Base-by-base conservation (phyloP, 2,113 vertebrate genomes). In the Excalfactoria chinensis region DNA sequence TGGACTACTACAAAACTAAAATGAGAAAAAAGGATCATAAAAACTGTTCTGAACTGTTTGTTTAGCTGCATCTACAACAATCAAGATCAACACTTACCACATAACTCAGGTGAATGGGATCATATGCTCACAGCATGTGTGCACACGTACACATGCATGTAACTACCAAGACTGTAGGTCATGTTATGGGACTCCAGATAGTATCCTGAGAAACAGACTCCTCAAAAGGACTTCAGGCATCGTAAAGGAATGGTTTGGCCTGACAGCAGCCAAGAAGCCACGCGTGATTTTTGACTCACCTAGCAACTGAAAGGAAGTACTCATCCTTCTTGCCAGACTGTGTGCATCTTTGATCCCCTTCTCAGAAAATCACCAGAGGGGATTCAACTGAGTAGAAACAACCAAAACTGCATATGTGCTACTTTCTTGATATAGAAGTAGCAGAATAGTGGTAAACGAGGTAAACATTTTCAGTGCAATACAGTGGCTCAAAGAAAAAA, bases 71-170 rank as follows among this genome's bases (percentile, higher is more conserved):
- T 56, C 32, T 43, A 63, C 22, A 77, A 25, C 17, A 7, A 11
- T 28, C 13, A 22, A 74, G 69, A 92, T 13, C 13, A 63, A 55
- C 32, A 51, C 9, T 26, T 53, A 49, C 30, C 19, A 71, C 41
- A 14, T 10, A 73, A 53, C 22, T 69, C 3, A 0, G 13, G 22
- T 9, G 10, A 19, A 40, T 26, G 17, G 69, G 48, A 4, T 41
- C 35, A 10, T 2, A 3, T 15, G 11, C 60, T 68, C n/a, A 64
- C 32, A 78, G 18, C 6, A 40, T 3, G 4, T 9, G 3, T 13
- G 13, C 10, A 19, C 17, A 9, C 0, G 0, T 22, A 22, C 32
- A 35, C 5, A 26, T n/a, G 21, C 34, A 46, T 0, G 1, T 11
- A 77, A 17, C 25, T 34, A 7, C 46, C 26, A 85, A 59, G 44